phyloP scores from a whole-genome alignment of 2,888 invertebrate species.

The Drosophila cognata region DNA sequence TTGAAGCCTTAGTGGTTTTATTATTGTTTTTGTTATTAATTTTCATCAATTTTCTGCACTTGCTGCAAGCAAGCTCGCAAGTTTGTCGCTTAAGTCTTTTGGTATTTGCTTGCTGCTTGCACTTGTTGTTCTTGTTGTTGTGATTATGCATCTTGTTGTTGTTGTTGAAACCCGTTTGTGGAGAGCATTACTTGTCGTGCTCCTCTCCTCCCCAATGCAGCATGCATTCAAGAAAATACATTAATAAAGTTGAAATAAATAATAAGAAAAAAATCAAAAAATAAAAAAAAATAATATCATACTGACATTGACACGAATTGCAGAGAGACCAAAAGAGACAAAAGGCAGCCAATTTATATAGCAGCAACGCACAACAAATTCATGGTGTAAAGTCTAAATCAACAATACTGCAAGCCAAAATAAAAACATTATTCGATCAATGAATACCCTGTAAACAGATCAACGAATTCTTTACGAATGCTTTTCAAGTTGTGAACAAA shows the following conservation, averaged over 20 bases:
- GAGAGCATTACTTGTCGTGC: conserved; percentile 30
- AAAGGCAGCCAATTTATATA: conserved; percentile 48
- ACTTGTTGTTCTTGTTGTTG: conserved; percentile 24
- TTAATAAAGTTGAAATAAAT: conserved; percentile 33
- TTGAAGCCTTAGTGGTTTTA: neutral
- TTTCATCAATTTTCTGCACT: conserved; percentile 26
- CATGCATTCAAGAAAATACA: conserved; percentile 30
- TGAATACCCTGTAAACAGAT: conserved; percentile 25
- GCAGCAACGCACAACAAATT: conserved; percentile 28
- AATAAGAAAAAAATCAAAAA: conserved; percentile 45
- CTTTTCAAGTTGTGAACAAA: neutral
- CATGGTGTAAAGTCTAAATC: conserved; percentile 55
- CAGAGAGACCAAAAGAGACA: conserved; percentile 46
- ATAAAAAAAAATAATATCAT: conserved; percentile 62
- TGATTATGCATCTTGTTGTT: conserved; percentile 56
- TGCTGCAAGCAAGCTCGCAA: conserved; percentile 28
- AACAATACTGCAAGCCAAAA: conserved; percentile 58
- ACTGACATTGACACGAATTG: conserved; percentile 79
- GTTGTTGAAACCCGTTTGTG: conserved; percentile 54
- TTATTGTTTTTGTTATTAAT: conserved; percentile 5
- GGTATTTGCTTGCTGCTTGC: conserved; percentile 45
- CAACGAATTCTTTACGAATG: neutral
- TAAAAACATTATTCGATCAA: conserved; percentile 12
- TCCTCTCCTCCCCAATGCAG: neutral
- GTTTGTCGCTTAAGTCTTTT: conserved; percentile 70